Evolutionary conservation across 2,113 vertebrate species (phyloP).

Genomic region (Dipodomys stephensi): DNA sequence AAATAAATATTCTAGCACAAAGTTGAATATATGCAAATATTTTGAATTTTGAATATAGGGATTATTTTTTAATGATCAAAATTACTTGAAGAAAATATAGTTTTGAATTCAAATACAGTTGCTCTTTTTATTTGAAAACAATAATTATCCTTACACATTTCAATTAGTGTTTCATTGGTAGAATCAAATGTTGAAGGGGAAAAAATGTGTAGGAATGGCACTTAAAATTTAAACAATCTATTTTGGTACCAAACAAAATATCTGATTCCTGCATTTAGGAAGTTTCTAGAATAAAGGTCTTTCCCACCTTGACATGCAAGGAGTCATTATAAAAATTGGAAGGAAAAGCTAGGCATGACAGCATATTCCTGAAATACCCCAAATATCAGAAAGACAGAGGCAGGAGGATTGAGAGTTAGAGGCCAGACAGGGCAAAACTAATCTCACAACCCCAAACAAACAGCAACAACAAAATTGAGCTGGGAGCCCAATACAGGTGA

Average conservation of each 20-base stretch:
- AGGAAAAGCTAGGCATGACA: not conserved
- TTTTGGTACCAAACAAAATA: slow-evolving; percentile 45
- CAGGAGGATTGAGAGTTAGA: too few relatives aligned
- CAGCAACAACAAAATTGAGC: too few relatives aligned
- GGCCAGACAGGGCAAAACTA: too few relatives aligned
- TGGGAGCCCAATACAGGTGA: too few relatives aligned
- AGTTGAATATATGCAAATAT: slow-evolving; percentile 28
- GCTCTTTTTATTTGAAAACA: slow-evolving; percentile 31
- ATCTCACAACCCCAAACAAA: too few relatives aligned
- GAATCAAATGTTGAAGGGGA: not conserved
- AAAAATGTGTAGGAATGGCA: not conserved
- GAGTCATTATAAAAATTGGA: slow-evolving; percentile 10
- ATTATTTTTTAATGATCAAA: not conserved
- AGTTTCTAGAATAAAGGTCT: slow-evolving; percentile 45
- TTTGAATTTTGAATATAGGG: too few relatives aligned
- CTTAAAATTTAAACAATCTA: slow-evolving; percentile 37
- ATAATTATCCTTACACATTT: not conserved
- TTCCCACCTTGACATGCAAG: not conserved
- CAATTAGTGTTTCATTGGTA: not conserved
- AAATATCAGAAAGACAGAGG: too few relatives aligned
- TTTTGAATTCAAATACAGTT: not conserved
- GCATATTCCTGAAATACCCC: too few relatives aligned
- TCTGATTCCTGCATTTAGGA: slow-evolving; percentile 32
- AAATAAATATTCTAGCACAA: slow-evolving; percentile 11
- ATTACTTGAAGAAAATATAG: slow-evolving; percentile 8